phyloP scores from a whole-genome alignment of 92 coral and sea anemone species.

The Scolanthus callimorphus region DNA sequence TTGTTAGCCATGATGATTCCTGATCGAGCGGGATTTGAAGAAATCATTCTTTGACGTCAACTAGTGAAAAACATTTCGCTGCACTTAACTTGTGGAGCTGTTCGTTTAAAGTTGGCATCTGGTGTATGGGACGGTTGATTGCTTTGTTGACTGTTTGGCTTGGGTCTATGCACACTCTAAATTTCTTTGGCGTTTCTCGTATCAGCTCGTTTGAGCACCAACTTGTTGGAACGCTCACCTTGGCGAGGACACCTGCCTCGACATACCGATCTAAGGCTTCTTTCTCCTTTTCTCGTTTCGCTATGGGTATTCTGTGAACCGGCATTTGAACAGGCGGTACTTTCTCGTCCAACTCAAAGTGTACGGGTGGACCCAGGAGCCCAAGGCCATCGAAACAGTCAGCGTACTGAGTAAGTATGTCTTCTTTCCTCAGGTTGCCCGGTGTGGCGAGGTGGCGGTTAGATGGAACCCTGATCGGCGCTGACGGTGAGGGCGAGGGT shows the following conservation, averaged over 20 bases:
- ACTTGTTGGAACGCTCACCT: constrained; percentile 46
- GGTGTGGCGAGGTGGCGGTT: background rate
- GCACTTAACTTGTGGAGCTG: constrained; percentile 36
- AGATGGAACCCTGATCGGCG: constrained; percentile 16
- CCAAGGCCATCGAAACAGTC: constrained; percentile 23
- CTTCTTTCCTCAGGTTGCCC: constrained; percentile 23
- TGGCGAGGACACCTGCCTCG: constrained; percentile 26
- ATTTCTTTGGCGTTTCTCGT: constrained; percentile 43
- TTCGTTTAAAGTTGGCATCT: too few species aligned
- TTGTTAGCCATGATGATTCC: constrained; percentile 35
- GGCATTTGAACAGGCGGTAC: too few species aligned
- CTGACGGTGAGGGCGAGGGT: constrained; percentile 7
- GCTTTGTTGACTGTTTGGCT: too few species aligned
- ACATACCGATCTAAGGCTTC: constrained; percentile 40
- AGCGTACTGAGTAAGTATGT: constrained; percentile 26
- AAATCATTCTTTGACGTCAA: constrained; percentile 22
- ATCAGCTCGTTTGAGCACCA: constrained; percentile 50
- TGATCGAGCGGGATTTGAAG: constrained; percentile 35
- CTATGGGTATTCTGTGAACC: too few species aligned
- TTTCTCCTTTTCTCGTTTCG: too few species aligned
- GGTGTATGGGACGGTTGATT: too few species aligned
- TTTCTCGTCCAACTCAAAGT: constrained; percentile 19
- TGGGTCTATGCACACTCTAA: too few species aligned
- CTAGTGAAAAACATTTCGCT: too few species aligned
- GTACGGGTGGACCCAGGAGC: constrained; percentile 46